Evolutionary conservation across 2,888 invertebrate species (phyloP).

Genomic region (Parnassius glacialis): DNA sequence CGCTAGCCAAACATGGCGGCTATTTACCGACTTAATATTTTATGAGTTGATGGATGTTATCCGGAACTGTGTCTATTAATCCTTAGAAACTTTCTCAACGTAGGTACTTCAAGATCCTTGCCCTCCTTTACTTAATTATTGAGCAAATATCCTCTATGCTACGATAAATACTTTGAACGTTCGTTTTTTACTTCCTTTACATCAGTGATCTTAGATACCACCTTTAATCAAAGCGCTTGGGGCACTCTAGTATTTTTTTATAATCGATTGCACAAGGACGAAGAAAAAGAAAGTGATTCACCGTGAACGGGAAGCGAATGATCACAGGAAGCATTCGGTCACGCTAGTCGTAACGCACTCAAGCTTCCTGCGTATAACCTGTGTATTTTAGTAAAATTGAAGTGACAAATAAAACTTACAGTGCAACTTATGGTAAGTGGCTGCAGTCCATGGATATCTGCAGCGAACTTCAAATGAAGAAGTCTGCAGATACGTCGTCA

Average conservation of each 20-base stretch:
- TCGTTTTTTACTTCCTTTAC: no score
- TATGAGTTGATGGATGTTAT: not conserved
- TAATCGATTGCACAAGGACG: constrained; percentile 5
- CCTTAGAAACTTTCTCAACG: constrained; percentile 36
- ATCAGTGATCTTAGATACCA: no score
- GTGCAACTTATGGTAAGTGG: no score
- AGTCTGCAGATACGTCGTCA: no score
- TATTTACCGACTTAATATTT: constrained; percentile 41
- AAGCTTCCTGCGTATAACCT: not conserved
- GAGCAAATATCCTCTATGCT: no score
- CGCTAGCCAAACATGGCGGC: constrained; percentile 60
- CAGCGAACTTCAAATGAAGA: no score
- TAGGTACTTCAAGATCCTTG: no score
- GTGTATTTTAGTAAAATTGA: no score
- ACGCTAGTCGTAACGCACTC: constrained; percentile 14
- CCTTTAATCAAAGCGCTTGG: not conserved
- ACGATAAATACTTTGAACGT: no score
- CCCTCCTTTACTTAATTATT: no score
- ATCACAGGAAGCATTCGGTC: constrained; percentile 50
- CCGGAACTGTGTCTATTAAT: not conserved
- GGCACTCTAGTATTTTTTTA: not conserved
- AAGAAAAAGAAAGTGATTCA: constrained; percentile 40
- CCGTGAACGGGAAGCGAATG: constrained; percentile 46
- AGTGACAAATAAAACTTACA: no score
- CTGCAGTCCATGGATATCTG: no score